These are phyloP conservation scores for Synanthedon vespiformis DNA, from an alignment of 2,888 invertebrate genomes.

Conservation along the genomic window DNA sequence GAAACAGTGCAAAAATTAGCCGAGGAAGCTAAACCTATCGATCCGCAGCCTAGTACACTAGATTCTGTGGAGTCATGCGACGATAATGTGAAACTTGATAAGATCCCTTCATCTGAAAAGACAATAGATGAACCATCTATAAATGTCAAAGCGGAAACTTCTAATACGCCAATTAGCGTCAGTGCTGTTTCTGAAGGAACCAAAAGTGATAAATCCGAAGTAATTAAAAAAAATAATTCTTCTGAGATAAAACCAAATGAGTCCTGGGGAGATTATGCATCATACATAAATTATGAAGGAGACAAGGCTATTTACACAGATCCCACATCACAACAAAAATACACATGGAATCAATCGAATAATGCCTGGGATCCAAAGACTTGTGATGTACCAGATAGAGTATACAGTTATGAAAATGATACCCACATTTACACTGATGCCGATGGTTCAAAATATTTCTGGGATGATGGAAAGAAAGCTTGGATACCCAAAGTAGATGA, in stretches of 20 bases:
- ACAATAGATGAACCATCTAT: not conserved
- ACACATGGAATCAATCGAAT: conserved; percentile 71
- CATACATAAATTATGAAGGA: conserved; percentile 78
- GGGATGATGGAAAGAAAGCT: conserved; percentile 90
- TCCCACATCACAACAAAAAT: conserved; percentile 75
- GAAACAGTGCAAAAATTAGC: conserved; percentile 60
- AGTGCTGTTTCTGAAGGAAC: not conserved
- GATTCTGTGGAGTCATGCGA: not conserved
- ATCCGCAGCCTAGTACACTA: not conserved
- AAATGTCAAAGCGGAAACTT: not conserved
- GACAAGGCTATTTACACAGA: conserved; percentile 81
- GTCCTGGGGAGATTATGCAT: conserved; percentile 57
- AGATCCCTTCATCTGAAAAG: not conserved
- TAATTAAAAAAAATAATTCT: not conserved
- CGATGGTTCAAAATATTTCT: conserved; percentile 92
- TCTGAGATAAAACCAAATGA: conserved; percentile 5
- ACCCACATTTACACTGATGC: conserved; percentile 83
- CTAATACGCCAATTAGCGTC: too few relatives aligned
- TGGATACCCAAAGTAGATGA: conserved; percentile 99
- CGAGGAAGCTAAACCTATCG: conserved; percentile 32
- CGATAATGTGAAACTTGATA: not conserved
- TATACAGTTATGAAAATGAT: conserved; percentile 81
- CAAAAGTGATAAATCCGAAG: not conserved
- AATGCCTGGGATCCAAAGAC: conserved; percentile 61
- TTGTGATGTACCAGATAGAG: conserved; percentile 37